These are phyloP conservation scores for Aramus guarauna DNA, from an alignment of 2,113 vertebrate species.

Conservation along the genomic window DNA sequence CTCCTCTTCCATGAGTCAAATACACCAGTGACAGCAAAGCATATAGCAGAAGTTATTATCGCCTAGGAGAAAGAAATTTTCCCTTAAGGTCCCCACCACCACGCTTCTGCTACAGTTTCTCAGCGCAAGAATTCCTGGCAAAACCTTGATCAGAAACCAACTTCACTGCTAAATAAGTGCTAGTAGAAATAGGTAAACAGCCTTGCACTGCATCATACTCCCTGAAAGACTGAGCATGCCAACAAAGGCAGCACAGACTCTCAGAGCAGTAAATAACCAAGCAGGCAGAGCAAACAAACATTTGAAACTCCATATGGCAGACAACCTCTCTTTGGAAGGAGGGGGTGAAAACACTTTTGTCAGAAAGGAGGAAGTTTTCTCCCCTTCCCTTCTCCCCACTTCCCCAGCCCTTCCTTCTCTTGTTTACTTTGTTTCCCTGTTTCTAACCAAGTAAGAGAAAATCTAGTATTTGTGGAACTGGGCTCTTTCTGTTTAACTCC, in stretches of 20 bases:
- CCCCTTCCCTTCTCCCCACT: not conserved
- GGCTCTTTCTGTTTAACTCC: conserved; percentile 45
- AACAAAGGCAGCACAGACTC: conserved; percentile 31
- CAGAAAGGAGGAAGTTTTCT: conserved; percentile 12
- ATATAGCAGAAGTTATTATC: not conserved
- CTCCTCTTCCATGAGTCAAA: not conserved
- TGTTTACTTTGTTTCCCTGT: conserved; percentile 39
- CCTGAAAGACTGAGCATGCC: not conserved
- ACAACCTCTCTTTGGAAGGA: conserved; percentile 1
- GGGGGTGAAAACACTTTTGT: not conserved
- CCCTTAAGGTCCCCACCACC: not conserved
- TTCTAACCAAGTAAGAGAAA: conserved; percentile 17
- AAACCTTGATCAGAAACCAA: not conserved
- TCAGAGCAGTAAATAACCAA: conserved; percentile 27
- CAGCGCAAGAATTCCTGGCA: not conserved
- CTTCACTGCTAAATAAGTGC: not conserved
- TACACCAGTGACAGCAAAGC: not conserved
- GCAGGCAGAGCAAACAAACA: conserved; percentile 34
- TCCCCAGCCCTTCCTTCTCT: not conserved
- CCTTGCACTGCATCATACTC: not conserved
- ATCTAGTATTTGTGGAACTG: conserved; percentile 41
- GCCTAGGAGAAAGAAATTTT: not conserved
- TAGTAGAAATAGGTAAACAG: conserved; percentile 34
- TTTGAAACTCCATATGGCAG: not conserved
- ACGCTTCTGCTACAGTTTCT: not conserved